Evolutionary conservation across 64 coral and sea anemone genomes (phyloP).

Genomic region (Stichodactyla mertensii): DNA sequence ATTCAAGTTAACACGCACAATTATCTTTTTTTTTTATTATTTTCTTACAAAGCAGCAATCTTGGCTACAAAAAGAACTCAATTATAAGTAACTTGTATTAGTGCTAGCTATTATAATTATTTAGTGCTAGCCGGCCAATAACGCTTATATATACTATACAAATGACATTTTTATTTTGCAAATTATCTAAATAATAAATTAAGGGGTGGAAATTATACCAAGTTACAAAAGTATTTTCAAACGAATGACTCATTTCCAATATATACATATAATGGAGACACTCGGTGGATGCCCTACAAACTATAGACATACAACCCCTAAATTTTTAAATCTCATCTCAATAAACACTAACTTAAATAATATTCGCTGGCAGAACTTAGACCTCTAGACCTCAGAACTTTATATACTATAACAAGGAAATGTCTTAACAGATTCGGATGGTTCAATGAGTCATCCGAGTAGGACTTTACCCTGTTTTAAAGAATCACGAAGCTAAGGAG

Average conservation of each 20-base stretch:
- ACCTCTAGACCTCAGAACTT: too few species aligned
- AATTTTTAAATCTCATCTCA: neutral
- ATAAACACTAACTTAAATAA: neutral
- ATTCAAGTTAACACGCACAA: neutral
- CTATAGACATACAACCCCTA: neutral
- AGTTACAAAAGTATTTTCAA: neutral
- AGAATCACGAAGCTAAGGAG: neutral
- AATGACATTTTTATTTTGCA: neutral
- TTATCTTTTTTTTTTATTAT: neutral
- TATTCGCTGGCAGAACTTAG: neutral
- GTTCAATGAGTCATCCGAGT: too few species aligned
- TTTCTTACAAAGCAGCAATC: constrained; percentile 9
- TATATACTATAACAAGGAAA: neutral
- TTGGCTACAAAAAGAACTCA: neutral
- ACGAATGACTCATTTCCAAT: neutral
- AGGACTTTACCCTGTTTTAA: too few species aligned
- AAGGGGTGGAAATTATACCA: neutral
- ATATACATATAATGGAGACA: neutral
- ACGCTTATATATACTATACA: neutral
- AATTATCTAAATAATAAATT: too few species aligned
- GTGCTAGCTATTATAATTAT: neutral
- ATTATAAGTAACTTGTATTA: neutral
- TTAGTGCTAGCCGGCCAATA: neutral
- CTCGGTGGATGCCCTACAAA: neutral
- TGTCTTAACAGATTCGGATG: neutral